Evolutionary conservation across 2,797 vertebrate genomes (phyloP).

Genomic region (Apogon hyalosoma): DNA sequence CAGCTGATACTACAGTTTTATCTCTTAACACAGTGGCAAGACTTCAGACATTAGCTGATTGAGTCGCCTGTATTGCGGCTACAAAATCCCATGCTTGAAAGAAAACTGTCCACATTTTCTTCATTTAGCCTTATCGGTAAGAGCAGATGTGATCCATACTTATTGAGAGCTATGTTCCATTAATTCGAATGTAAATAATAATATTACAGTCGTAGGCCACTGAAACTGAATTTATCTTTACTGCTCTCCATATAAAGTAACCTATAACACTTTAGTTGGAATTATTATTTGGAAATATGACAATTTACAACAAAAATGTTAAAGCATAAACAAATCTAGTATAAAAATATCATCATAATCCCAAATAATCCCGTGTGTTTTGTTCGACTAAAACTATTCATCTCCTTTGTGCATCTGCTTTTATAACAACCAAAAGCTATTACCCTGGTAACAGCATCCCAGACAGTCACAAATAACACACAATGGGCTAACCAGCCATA

Average conservation of each 20-base stretch:
- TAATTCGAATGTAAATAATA: constrained; percentile 14
- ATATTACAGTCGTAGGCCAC: too few relatives aligned
- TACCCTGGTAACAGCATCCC: constrained; percentile 57
- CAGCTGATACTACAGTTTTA: constrained; percentile 6
- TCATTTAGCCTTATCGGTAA: constrained; percentile 12
- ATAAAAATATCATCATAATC: neutral
- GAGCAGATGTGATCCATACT: constrained; percentile 8
- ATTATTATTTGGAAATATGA: too few relatives aligned
- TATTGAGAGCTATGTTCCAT: constrained; percentile 2
- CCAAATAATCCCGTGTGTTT: neutral
- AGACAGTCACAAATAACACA: constrained; percentile 26
- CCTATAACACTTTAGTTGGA: too few relatives aligned
- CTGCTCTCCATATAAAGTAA: too few relatives aligned
- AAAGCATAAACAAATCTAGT: neutral
- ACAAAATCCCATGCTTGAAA: neutral
- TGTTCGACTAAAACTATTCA: constrained; percentile 5
- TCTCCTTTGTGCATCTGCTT: neutral
- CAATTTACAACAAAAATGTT: too few relatives aligned
- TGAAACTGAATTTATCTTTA: too few relatives aligned
- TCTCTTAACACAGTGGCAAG: neutral
- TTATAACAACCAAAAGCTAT: constrained; percentile 38
- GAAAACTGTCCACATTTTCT: neutral
- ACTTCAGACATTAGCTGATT: constrained; percentile 9
- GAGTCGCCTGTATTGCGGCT: neutral
- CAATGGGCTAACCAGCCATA: constrained; percentile 16